Percentiles rank a stretch among this genome's conserved stretches.
Conservation (phyloP, 2,888 invertebrate genomes). For the Ommatoiulus sabulosus region DNA sequence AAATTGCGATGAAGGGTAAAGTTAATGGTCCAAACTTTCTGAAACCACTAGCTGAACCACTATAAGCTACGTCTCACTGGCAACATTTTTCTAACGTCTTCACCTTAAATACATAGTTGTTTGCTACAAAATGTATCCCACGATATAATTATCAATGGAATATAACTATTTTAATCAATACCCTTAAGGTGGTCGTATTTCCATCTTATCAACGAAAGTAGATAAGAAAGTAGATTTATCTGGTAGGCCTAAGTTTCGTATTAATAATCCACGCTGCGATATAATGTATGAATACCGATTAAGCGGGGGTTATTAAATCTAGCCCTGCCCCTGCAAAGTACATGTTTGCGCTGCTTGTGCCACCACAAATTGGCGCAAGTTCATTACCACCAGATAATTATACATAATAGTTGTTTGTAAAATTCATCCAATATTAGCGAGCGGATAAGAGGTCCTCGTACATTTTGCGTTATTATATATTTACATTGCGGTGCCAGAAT, state of each 20-base stretch:
- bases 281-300: background rate
- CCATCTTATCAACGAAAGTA: too few species aligned
- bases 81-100: too few species aligned
- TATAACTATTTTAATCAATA: too few species aligned
- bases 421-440: background rate
- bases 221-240: too few species aligned
- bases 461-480: background rate
- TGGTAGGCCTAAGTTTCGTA: background rate
- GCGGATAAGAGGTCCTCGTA: background rate
- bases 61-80: too few species aligned
- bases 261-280: too few species aligned
- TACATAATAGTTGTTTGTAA: background rate
- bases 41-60: too few species aligned
- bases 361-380: background rate
- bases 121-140: too few species aligned
- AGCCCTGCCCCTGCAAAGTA: background rate
- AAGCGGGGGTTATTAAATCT: constrained; percentile 8
- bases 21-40: too few species aligned
- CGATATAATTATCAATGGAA: too few species aligned
- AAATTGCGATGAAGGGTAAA: background rate
- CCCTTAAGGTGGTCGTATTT: too few species aligned
- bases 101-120: too few species aligned
- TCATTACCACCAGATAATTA: background rate
- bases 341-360: background rate
- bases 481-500: background rate